Evolutionary conservation across 2,797 vertebrate genomes (phyloP), one percentile per base, ranked within the genome.

Genomic region (Lepidocolaptes lacrymiger): DNA sequence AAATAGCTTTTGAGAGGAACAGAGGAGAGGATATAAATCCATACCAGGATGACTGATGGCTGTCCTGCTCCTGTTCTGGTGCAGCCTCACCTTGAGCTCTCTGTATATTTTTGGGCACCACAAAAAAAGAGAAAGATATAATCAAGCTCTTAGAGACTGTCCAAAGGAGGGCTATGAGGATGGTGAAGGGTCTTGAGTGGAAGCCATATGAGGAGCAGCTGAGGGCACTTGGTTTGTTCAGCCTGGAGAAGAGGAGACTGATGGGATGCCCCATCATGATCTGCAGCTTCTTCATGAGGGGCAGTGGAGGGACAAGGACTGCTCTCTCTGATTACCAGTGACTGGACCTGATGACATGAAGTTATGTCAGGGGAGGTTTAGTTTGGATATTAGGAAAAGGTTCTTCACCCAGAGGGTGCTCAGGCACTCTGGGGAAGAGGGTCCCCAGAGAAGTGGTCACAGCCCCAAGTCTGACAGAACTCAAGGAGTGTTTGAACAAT

Each of bases 21-120:
- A 58, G 55, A 78, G 22, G 34, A 39, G 13, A 86, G 23, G 10
- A 6, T 21, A 8, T 54, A 54, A 69, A 67, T 30, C 30, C 30
- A 48, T 17, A 14, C 3, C 3, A 17, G 9, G 5, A 48, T 19
- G 49, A 58, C 3, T n/a, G n/a, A 32, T 21, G 58, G 19, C 10
- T 58, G 37, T 27, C n/a, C 54, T 0, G 0, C 36, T 76, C 36
- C 56, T 36, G 69, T 58, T 44, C 4, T 18, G 63, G 28, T 14
- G 37, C 0, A 1, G n/a, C n/a, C 37, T 46, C 44, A 27, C 66
- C n/a, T 41, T 27, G n/a, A 64, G 28, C 28, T 9, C 11, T 15
- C 9, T 6, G 24, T 14, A 15, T 15, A 23, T 20, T 52, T 84
- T 46, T 51, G 28, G n/a, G 37, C 26, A 58, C 6, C n/a, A 64